phyloP scores from a whole-genome alignment of 2,113 vertebrate genomes.

The Ellobius talpinus region DNA sequence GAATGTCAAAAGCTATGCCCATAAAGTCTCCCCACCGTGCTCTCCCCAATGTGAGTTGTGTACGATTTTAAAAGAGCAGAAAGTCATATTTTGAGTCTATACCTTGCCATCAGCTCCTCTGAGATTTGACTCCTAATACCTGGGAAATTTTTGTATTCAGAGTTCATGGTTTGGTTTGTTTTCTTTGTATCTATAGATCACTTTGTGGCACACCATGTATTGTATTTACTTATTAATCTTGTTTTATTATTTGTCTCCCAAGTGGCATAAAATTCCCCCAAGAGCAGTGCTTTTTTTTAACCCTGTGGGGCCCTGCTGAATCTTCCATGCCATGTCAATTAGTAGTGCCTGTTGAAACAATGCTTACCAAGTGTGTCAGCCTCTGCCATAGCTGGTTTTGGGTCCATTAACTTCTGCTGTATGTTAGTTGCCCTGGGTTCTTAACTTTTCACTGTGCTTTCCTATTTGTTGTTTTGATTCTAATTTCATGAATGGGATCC shows the following conservation, averaged over 20 bases:
- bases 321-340: neutral
- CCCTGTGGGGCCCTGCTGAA: neutral
- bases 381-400: neutral
- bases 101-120: neutral
- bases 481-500: neutral
- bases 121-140: neutral
- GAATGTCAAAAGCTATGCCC: neutral
- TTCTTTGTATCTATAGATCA: neutral
- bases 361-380: neutral
- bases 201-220: neutral
- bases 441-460: neutral
- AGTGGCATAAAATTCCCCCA: neutral
- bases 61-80: constrained; percentile 10
- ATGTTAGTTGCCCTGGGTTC: neutral
- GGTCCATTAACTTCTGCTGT: neutral
- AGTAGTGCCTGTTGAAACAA: constrained; percentile 3
- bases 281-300: constrained; percentile 47
- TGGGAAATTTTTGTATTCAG: neutral
- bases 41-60: neutral
- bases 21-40: neutral
- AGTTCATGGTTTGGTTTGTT: neutral
- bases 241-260: neutral
- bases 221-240: neutral
- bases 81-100: neutral
- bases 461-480: neutral